These are phyloP conservation scores for Chlorops oryzae DNA, from an alignment of 1,140 invertebrate genomes.

Conservation along the genomic window DNA sequence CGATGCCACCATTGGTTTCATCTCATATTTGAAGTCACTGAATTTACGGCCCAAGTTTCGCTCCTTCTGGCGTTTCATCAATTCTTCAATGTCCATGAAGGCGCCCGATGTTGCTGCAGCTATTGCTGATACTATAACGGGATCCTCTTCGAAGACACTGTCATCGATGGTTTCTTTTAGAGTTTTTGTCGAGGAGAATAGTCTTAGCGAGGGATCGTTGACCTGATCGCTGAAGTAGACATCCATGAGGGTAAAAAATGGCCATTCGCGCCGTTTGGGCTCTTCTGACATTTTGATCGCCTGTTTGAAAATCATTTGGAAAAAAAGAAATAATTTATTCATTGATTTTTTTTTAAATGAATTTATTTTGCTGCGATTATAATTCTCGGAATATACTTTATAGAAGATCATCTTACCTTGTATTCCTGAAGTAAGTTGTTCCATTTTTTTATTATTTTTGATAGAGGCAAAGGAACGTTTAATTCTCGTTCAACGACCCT, in stretches of 20 bases:
- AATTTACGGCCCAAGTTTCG: slow-evolving; percentile 34
- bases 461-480: slow-evolving; percentile 45
- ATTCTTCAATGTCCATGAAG: slow-evolving; percentile 46
- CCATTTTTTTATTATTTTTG: slow-evolving; percentile 49
- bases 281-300: slow-evolving; percentile 48
- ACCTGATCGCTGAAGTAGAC: slow-evolving; percentile 48
- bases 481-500: slow-evolving; percentile 46
- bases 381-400: no score
- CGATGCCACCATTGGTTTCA: slow-evolving; percentile 39
- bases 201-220: slow-evolving; percentile 44
- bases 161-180: slow-evolving; percentile 45
- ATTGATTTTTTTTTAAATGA: neutral
- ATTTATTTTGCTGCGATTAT: neutral
- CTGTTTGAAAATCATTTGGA: slow-evolving; percentile 7
- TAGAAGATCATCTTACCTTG: slow-evolving; percentile 32
- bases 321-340: neutral
- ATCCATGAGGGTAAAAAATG: slow-evolving; percentile 47
- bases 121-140: slow-evolving; percentile 45
- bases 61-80: slow-evolving; percentile 39
- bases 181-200: slow-evolving; percentile 47
- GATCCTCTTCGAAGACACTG: slow-evolving; percentile 47
- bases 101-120: slow-evolving; percentile 43
- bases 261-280: slow-evolving; percentile 47
- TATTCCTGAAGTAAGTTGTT: slow-evolving; percentile 48
- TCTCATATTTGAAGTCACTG: slow-evolving; percentile 37